phyloP scores from a whole-genome alignment of 64 coral and sea anemone species.

The Anthopleura sola region DNA sequence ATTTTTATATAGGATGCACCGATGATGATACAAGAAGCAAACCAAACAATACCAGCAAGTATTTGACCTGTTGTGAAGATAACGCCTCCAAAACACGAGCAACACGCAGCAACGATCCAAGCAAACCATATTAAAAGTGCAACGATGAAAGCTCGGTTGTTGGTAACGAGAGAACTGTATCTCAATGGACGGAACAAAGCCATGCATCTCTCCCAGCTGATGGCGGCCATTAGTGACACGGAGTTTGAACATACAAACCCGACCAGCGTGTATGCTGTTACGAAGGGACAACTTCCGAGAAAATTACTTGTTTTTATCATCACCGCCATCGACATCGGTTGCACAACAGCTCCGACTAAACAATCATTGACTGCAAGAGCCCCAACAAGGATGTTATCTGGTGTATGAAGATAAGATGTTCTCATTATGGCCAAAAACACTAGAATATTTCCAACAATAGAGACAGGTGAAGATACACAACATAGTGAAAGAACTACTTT shows the following conservation, averaged over 20 bases:
- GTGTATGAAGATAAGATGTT: not conserved
- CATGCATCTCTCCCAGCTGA: conserved; percentile 3
- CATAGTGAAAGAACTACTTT: not conserved
- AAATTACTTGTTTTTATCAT: not conserved
- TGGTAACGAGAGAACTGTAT: not conserved
- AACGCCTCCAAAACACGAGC: no score
- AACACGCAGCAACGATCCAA: not conserved
- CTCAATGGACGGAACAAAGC: not conserved
- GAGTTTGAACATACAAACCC: not conserved
- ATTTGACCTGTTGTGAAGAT: not conserved
- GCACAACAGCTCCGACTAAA: not conserved
- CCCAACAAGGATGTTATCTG: not conserved
- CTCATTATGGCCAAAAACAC: not conserved
- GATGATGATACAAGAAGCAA: not conserved
- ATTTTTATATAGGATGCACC: not conserved
- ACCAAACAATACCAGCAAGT: not conserved
- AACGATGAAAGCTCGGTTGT: not conserved
- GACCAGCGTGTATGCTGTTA: not conserved
- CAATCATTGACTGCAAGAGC: not conserved
- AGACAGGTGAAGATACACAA: not conserved
- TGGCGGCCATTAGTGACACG: not conserved
- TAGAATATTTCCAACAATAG: not conserved
- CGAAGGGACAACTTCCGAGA: not conserved
- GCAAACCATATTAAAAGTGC: not conserved
- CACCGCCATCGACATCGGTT: not conserved